Evolutionary conservation across 2,888 invertebrate species (phyloP).

Genomic region (Drosophila pullipes): DNA sequence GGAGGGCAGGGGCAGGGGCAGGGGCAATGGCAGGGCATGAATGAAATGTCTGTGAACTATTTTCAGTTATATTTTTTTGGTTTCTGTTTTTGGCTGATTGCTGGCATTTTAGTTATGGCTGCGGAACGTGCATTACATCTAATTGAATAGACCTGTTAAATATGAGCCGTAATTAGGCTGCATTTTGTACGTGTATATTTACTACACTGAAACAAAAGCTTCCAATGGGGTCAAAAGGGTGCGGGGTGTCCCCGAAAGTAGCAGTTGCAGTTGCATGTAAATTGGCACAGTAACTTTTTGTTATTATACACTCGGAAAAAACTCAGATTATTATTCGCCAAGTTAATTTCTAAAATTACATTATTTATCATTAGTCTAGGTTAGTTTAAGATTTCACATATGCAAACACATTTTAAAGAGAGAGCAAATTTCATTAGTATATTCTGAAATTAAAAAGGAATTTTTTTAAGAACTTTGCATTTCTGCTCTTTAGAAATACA

Average conservation of each 20-base stretch:
- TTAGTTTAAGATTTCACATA: no score
- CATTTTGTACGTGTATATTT: conserved; percentile 32
- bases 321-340: neutral
- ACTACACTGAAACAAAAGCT: conserved; percentile 37
- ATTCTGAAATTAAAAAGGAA: no score
- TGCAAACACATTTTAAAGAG: no score
- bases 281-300: conserved; percentile 67
- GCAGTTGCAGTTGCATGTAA: conserved; percentile 34
- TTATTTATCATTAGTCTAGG: no score
- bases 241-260: neutral
- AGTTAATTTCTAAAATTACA: neutral
- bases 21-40: neutral
- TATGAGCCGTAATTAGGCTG: conserved; percentile 72
- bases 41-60: conserved; percentile 37
- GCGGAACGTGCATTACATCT: conserved; percentile 61
- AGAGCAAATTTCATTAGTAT: no score
- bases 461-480: no score
- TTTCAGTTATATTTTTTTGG: conserved; percentile 7
- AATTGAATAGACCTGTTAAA: conserved; percentile 74
- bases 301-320: conserved; percentile 42
- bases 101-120: conserved; percentile 44
- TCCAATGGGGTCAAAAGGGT: conserved; percentile 57
- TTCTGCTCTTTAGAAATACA: no score
- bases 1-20: conserved; percentile 20
- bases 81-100: conserved; percentile 37